Percentiles rank a stretch among this genome's conserved stretches.
Conservation (phyloP, 2,797 vertebrate species). For the Rhyacichthys aspro region DNA sequence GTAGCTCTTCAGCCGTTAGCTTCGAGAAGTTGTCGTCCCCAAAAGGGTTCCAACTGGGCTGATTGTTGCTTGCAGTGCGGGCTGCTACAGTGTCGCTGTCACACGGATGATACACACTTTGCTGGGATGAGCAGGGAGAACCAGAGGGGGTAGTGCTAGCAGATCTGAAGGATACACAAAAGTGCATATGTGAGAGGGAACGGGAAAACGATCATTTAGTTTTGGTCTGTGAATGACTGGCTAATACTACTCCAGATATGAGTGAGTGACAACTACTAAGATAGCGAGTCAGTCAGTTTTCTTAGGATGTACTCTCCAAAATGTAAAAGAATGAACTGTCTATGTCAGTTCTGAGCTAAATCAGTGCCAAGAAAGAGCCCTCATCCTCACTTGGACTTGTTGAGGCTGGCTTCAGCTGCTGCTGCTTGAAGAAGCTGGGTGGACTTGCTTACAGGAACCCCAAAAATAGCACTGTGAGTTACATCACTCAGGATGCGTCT, state of each 20-base stretch:
- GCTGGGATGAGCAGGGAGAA: slow-evolving; percentile 95
- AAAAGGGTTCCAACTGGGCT: slow-evolving; percentile 95
- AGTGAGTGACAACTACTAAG: not conserved
- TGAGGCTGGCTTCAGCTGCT: slow-evolving; percentile 95
- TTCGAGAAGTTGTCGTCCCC: slow-evolving; percentile 98
- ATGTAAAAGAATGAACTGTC: slow-evolving; percentile 65
- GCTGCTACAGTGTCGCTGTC: slow-evolving; percentile 67
- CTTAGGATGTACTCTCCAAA: slow-evolving; percentile 25
- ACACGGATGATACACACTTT: slow-evolving; percentile 90
- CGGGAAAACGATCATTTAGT: not conserved
- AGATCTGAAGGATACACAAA: slow-evolving; percentile 80
- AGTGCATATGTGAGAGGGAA: slow-evolving; percentile 19
- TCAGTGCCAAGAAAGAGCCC: slow-evolving; percentile 56
- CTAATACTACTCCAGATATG: not conserved
- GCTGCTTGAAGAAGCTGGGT: slow-evolving; percentile 96
- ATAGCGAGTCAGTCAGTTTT: slow-evolving; percentile 36
- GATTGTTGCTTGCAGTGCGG: slow-evolving; percentile 62
- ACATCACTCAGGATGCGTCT: slow-evolving; percentile 96
- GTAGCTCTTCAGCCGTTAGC: slow-evolving; percentile 95
- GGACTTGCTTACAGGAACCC: slow-evolving; percentile 96
- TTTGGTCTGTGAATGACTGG: not conserved
- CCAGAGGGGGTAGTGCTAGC: slow-evolving; percentile 97
- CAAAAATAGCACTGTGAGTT: slow-evolving; percentile 95
- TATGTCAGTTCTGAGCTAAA: slow-evolving; percentile 42
- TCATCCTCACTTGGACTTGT: slow-evolving; percentile 93